These are phyloP conservation scores for Patagioenas fasciata DNA, from an alignment of 2,113 vertebrate species.

Conservation along the genomic window DNA sequence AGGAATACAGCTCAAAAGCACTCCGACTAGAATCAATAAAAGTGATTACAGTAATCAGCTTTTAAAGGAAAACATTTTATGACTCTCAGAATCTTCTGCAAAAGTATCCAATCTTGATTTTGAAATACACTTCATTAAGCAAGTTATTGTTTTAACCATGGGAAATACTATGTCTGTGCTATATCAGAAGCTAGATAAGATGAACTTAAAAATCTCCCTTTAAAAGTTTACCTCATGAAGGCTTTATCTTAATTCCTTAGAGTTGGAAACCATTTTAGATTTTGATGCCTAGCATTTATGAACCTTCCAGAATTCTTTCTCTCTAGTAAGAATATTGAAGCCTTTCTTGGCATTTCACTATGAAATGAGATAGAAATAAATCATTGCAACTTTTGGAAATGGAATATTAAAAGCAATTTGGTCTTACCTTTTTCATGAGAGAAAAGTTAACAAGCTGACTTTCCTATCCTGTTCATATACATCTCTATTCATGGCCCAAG, in stretches of 20 bases:
- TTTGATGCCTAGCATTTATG: not conserved
- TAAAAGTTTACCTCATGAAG: not conserved
- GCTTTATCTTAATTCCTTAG: not conserved
- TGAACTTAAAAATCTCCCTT: not conserved
- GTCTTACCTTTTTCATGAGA: not conserved
- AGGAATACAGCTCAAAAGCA: not conserved
- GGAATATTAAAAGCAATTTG: not conserved
- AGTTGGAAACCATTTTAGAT: not conserved
- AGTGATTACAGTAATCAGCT: not conserved
- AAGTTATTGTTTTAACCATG: not conserved
- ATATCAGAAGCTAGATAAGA: not conserved
- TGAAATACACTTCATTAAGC: not conserved
- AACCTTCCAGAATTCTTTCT: not conserved
- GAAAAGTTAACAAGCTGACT: not conserved
- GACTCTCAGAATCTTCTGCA: not conserved
- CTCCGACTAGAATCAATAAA: not conserved
- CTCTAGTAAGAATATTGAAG: not conserved
- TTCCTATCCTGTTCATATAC: not conserved
- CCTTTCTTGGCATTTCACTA: not conserved
- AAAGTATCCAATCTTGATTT: not conserved
- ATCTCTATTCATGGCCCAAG: not conserved
- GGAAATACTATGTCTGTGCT: not conserved
- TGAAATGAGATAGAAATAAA: not conserved
- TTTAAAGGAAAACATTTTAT: not conserved
- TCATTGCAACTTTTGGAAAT: not conserved